These are phyloP conservation scores for Sphinx pinastri DNA, from an alignment of 2,888 invertebrate genomes.

Conservation along the genomic window DNA sequence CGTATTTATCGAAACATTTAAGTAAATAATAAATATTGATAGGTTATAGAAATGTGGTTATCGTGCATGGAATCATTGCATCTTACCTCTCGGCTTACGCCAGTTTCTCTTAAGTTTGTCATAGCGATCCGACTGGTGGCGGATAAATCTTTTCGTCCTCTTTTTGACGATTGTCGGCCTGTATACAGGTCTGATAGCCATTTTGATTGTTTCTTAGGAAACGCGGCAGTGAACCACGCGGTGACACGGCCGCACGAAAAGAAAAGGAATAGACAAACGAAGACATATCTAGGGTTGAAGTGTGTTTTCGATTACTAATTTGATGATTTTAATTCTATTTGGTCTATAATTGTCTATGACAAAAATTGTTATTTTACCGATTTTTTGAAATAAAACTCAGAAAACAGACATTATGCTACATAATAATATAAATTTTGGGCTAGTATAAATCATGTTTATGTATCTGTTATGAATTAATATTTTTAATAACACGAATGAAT, in stretches of 20 bases:
- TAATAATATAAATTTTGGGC: background rate
- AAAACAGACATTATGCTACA: background rate
- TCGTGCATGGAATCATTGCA: slow-evolving; percentile 36
- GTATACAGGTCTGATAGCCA: slow-evolving; percentile 95
- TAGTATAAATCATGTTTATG: background rate
- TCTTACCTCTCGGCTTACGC: slow-evolving; percentile 97
- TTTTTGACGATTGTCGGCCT: slow-evolving; percentile 97
- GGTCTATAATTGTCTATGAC: slow-evolving; percentile 41
- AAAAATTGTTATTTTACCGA: background rate
- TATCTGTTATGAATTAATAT: background rate
- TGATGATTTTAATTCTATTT: background rate
- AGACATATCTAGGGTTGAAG: slow-evolving; percentile 64
- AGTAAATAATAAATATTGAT: background rate
- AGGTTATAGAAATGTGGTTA: slow-evolving; percentile 33
- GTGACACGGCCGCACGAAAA: slow-evolving; percentile 83
- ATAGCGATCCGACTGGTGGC: slow-evolving; percentile 99
- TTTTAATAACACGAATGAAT: background rate
- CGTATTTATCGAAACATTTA: background rate
- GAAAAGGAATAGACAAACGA: slow-evolving; percentile 75
- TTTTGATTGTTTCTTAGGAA: slow-evolving; percentile 82
- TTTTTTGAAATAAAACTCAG: background rate
- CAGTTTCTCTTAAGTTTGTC: slow-evolving; percentile 97
- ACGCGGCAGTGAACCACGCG: slow-evolving; percentile 81
- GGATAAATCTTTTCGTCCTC: slow-evolving; percentile 98
- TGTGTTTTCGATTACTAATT: slow-evolving; percentile 47